phyloP scores from a whole-genome alignment of 2,113 vertebrate genomes.

The Siniperca knerii region DNA sequence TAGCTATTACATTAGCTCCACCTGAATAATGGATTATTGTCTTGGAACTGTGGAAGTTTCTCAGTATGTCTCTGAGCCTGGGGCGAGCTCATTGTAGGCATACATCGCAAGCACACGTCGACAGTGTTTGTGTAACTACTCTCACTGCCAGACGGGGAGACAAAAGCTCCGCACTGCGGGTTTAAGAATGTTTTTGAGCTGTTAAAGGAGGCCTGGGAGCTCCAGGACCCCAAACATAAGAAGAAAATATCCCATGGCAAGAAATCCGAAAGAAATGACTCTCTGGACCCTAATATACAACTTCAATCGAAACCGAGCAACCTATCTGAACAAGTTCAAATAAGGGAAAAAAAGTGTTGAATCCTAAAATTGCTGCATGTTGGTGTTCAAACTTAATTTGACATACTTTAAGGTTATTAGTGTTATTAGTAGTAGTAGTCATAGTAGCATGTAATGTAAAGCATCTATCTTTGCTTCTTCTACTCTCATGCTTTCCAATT shows the following conservation, averaged over 20 bases:
- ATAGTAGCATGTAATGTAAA: neutral
- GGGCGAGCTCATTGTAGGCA: too few relatives aligned
- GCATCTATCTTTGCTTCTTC: neutral
- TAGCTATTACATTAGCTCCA: too few relatives aligned
- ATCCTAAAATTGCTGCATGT: neutral
- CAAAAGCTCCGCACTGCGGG: too few relatives aligned
- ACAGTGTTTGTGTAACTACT: too few relatives aligned
- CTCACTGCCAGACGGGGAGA: too few relatives aligned
- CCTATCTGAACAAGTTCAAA: neutral
- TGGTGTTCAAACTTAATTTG: neutral
- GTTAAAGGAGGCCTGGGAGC: neutral
- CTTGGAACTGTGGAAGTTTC: too few relatives aligned
- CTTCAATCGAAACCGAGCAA: neutral
- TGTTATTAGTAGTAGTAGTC: neutral
- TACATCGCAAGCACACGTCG: too few relatives aligned
- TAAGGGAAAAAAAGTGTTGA: neutral
- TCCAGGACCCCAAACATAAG: neutral
- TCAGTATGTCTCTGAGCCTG: too few relatives aligned
- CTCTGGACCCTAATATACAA: neutral
- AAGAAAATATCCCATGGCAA: neutral
- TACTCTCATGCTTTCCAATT: neutral
- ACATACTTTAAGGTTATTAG: neutral
- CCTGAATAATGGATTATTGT: too few relatives aligned
- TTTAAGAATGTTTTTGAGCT: neutral
- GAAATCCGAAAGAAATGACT: neutral